A percentile compares a stretch with the other conserved stretches of the same genome.
Conservation (phyloP, 1,140 invertebrate genomes). For the Penaeus japonicus region DNA sequence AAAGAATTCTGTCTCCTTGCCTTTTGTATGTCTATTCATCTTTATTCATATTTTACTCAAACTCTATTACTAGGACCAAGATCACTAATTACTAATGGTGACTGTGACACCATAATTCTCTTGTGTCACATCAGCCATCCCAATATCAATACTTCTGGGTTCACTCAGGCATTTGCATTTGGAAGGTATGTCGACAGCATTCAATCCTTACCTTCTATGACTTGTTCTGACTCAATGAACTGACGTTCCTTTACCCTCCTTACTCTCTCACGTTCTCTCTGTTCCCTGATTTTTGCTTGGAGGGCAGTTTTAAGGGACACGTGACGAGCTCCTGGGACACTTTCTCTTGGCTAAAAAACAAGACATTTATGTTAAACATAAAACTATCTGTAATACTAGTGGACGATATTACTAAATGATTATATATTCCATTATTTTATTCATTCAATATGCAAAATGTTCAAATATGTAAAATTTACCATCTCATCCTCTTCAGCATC, state of each 20-base stretch:
- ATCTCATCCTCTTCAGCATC: slow-evolving; percentile 30
- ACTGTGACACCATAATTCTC: neutral
- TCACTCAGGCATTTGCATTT: neutral
- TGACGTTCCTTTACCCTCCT: slow-evolving; percentile 37
- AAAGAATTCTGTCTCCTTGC: no score
- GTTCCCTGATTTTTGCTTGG: slow-evolving; percentile 30
- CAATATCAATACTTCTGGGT: neutral
- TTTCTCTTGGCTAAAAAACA: neutral
- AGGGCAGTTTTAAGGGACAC: slow-evolving; percentile 33
- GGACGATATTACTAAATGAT: no score
- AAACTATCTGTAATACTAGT: no score
- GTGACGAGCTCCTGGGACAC: slow-evolving; percentile 30
- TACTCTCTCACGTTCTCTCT: slow-evolving; percentile 16
- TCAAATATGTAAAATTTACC: neutral
- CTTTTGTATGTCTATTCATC: no score
- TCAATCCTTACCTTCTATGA: slow-evolving; percentile 25
- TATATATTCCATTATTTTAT: no score
- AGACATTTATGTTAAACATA: neutral
- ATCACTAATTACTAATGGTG: neutral
- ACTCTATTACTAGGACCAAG: neutral
- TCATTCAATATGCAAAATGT: neutral
- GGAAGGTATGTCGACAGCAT: neutral
- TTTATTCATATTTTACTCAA: no score
- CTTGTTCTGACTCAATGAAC: slow-evolving; percentile 44
- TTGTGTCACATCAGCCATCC: neutral